Evolutionary conservation across 2,888 invertebrate species (phyloP).

Genomic region (Macrostomum cliftonense): DNA sequence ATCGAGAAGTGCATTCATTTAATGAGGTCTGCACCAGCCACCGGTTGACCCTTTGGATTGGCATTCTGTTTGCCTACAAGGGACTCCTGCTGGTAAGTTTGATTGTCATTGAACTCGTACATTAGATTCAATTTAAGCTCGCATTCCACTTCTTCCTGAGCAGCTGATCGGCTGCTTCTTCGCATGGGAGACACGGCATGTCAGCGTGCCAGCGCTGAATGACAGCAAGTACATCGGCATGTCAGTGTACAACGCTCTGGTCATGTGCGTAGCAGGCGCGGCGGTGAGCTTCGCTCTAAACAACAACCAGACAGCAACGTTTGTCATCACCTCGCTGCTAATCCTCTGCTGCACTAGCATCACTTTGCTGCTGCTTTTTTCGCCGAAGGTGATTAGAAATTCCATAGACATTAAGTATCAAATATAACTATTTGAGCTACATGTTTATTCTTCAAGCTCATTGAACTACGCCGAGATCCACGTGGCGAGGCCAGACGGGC

Average conservation of each 20-base stretch:
- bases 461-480: slow-evolving; percentile 68
- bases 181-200: slow-evolving; percentile 95
- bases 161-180: slow-evolving; percentile 94
- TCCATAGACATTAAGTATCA: too few species aligned
- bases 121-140: too few species aligned
- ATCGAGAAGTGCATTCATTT: too few species aligned
- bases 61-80: slow-evolving; percentile 90
- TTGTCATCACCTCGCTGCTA: slow-evolving; percentile 83
- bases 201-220: slow-evolving; percentile 89
- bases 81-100: slow-evolving; percentile 69
- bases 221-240: slow-evolving; percentile 95
- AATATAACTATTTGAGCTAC: too few species aligned
- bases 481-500: slow-evolving; percentile 63
- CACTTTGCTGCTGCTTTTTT: slow-evolving; percentile 87
- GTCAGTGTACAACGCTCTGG: slow-evolving; percentile 93
- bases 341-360: slow-evolving; percentile 96
- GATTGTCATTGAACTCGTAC: too few species aligned
- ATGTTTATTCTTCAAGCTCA: slow-evolving; percentile 44
- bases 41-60: slow-evolving; percentile 81
- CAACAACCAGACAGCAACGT: slow-evolving; percentile 87
- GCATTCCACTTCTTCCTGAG: too few species aligned
- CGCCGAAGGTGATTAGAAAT: slow-evolving; percentile 57
- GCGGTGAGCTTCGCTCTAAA: slow-evolving; percentile 80
- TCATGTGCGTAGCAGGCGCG: slow-evolving; percentile 94
- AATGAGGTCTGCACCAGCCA: slow-evolving; percentile 57